Percentiles rank a stretch among this genome's conserved stretches.
Conservation (phyloP, 2,888 invertebrate genomes). For the Standfussiana lucernea region DNA sequence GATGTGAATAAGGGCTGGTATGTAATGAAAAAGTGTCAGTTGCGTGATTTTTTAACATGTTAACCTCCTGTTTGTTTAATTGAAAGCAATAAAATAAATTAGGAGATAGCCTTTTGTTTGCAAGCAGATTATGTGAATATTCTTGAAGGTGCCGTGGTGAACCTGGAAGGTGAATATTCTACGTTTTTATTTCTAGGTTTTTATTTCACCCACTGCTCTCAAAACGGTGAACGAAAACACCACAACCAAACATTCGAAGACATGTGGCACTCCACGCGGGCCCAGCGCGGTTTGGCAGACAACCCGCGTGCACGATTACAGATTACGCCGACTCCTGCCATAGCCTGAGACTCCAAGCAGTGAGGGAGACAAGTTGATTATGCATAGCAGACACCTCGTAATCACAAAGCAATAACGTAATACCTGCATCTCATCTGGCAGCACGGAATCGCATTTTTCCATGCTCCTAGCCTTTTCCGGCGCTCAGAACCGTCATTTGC, state of each 20-base stretch:
- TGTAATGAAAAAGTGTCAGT: neutral
- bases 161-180: neutral
- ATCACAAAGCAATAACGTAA: too few relatives aligned
- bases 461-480: too few relatives aligned
- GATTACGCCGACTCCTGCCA: neutral
- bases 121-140: neutral
- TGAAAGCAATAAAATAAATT: conserved; percentile 31
- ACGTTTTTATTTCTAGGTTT: too few relatives aligned
- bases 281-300: neutral
- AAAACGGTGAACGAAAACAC: neutral
- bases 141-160: neutral
- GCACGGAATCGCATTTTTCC: too few relatives aligned
- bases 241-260: neutral
- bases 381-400: neutral
- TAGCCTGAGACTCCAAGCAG: neutral
- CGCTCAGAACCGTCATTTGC: too few relatives aligned
- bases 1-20: neutral
- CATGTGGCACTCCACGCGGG: neutral
- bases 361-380: neutral
- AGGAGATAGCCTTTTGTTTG: conserved; percentile 13
- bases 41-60: conserved; percentile 49
- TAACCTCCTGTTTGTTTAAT: conserved; percentile 18
- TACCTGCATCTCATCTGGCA: too few relatives aligned
- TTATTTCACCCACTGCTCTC: neutral
- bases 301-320: neutral